phyloP scores from a whole-genome alignment of 2,797 vertebrate genomes.

The Rhinoraja longicauda region DNA sequence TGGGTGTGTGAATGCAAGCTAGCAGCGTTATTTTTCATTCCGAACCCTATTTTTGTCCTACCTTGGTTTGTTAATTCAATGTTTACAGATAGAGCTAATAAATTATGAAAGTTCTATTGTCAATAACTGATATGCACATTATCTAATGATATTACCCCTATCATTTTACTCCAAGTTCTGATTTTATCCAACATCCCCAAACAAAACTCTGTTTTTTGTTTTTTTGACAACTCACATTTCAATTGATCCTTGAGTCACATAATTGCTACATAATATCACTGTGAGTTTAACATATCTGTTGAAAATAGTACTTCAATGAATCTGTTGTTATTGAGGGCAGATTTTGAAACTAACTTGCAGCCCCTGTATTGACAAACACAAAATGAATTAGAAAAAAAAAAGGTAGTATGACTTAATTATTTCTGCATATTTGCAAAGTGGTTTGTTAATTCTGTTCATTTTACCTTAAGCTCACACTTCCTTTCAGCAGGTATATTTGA shows the following conservation, averaged over 20 bases:
- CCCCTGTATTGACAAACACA: neutral
- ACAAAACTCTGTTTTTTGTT: neutral
- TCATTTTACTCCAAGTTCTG: neutral
- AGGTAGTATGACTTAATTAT: neutral
- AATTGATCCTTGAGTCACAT: neutral
- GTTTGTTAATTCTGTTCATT: neutral
- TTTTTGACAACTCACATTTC: neutral
- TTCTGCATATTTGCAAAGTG: neutral
- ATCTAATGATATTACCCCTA: neutral
- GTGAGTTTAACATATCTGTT: neutral
- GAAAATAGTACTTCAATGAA: neutral
- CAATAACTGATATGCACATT: neutral
- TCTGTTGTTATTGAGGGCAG: neutral
- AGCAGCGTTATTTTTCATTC: neutral
- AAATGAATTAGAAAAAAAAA: neutral
- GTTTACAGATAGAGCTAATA: neutral
- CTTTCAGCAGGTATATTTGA: constrained; percentile 77
- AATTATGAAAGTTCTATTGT: neutral
- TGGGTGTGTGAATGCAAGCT: neutral
- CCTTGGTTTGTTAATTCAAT: neutral
- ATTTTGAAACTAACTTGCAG: neutral
- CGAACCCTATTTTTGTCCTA: neutral
- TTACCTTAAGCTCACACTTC: neutral
- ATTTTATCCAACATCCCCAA: neutral
- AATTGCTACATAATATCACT: neutral